Percentiles rank a stretch among this genome's conserved stretches.
Conservation (phyloP, 1,140 invertebrate genomes). For the Lamellibrachia luymesi region DNA sequence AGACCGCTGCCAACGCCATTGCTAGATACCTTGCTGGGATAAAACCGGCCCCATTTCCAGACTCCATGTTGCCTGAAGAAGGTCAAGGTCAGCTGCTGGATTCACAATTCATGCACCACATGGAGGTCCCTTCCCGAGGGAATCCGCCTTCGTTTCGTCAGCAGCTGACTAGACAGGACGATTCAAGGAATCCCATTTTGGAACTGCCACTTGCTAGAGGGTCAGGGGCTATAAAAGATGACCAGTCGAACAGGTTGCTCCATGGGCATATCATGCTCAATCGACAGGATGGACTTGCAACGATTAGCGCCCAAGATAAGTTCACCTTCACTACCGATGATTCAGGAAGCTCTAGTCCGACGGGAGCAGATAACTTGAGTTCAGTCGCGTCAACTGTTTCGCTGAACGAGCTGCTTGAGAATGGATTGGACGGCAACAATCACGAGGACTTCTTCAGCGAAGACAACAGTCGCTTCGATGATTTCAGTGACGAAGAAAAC, state of each 20-base stretch:
- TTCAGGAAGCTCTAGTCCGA: background rate
- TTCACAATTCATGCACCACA: background rate
- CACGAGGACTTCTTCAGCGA: slow-evolving; percentile 27
- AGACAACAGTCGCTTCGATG: slow-evolving; percentile 11
- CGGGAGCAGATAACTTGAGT: background rate
- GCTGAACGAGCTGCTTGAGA: slow-evolving; percentile 25
- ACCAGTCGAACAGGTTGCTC: background rate
- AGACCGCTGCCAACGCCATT: background rate
- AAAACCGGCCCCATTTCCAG: slow-evolving; percentile 13
- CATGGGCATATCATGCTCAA: slow-evolving; percentile 4
- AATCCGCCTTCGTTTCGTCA: background rate
- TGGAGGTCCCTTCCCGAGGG: background rate
- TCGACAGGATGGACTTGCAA: background rate
- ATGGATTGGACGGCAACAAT: slow-evolving; percentile 25
- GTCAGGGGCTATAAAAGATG: background rate
- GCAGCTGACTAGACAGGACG: background rate
- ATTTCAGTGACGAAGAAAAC: slow-evolving; percentile 6
- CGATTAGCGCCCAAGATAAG: background rate
- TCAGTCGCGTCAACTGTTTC: slow-evolving; percentile 15
- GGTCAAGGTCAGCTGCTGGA: background rate
- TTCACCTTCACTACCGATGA: background rate
- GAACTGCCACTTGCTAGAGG: background rate
- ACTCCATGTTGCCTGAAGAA: background rate
- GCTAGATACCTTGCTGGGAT: background rate
- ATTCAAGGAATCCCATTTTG: background rate